Conservation (phyloP, 2,113 vertebrate species). For the Cololabis saira region DNA sequence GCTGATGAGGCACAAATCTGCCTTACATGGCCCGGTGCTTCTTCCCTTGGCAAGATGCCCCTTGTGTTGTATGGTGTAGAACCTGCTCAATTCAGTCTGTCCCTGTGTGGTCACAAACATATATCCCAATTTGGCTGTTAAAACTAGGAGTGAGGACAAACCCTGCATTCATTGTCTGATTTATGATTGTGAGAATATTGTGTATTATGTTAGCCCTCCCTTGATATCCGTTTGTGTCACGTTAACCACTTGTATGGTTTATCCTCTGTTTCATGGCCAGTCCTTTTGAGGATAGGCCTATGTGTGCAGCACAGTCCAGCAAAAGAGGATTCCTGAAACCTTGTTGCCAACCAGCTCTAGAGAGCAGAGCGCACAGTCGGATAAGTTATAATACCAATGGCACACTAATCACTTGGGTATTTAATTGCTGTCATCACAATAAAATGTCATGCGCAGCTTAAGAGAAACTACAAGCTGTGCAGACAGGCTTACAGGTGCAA, state of each 20-base stretch:
- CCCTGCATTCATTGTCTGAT: conserved; percentile 40
- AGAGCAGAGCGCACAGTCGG: conserved; percentile 33
- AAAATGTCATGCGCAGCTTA: conserved; percentile 65
- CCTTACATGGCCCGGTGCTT: conserved; percentile 56
- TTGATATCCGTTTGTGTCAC: conserved; percentile 41
- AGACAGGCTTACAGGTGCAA: conserved; percentile 69
- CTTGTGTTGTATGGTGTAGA: conserved; percentile 42
- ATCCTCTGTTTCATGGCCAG: conserved; percentile 41
- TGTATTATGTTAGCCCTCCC: conserved; percentile 32
- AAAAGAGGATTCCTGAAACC: conserved; percentile 34
- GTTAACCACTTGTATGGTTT: conserved; percentile 60
- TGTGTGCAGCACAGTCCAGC: conserved; percentile 28
- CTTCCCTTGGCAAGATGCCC: conserved; percentile 61
- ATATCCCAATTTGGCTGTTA: conserved; percentile 40
- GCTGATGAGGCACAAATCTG: conserved; percentile 70
- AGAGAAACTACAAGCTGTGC: conserved; percentile 52
- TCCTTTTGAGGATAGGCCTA: conserved; percentile 46
- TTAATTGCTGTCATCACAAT: conserved; percentile 77
- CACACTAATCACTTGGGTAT: conserved; percentile 65
- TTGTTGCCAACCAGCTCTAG: conserved; percentile 37
- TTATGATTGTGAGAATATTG: conserved; percentile 40
- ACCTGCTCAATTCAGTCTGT: conserved; percentile 46
- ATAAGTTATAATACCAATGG: conserved; percentile 69
- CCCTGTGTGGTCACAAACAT: conserved; percentile 46
- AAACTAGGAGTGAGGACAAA: conserved; percentile 25